Evolutionary conservation across 2,797 vertebrate genomes (phyloP), one percentile per base, ranked within the genome.

Genomic region (Coracias cyanogaster): DNA sequence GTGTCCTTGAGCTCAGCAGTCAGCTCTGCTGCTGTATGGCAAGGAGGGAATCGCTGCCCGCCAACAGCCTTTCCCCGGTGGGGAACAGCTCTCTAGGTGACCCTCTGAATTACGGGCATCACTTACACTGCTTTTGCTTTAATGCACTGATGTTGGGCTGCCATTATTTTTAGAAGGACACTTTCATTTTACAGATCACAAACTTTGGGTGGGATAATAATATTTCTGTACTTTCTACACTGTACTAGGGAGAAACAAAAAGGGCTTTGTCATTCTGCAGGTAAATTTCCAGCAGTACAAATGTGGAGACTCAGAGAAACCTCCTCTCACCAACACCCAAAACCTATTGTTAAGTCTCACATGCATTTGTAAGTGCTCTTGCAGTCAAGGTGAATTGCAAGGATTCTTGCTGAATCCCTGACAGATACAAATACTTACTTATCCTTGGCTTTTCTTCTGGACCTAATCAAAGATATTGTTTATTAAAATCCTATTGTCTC

Each of bases 391-490:
- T 95, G 96, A 95, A 39, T 74, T 48, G 39, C 91, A 96, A 95
- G 81, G 93, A 82, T 80, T 77, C 81, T 71, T 77, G 48, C 78
- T 54, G 80, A 79, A 80, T 79, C 77, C 71, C 60, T 91, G 85
- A 67, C 94, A 86, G 90, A 35, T 84, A 92, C 55, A 93, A 94
- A 93, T 86, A 61, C 73, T 55, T 45, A 1, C 46, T 86, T 88
- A 90, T 66, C 90, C 90, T 82, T 91, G 91, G 80, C 87, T 95
- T 93, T 96, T 77, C 94, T 88, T 58, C 72, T 93, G 94, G 93
- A 90, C 73, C 85, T 80, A 86, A 96, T 96, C 85, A 88, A 94
- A 94, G 87, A 49, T 94, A 94, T 57, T 96, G 87, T 94, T 96
- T 95, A 96, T 93, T 91, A 96, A 96, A 95, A 93, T 76, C 87